Evolutionary conservation across 2,797 vertebrate species (phyloP).

Genomic region (Acrocephalus scirpaceus): DNA sequence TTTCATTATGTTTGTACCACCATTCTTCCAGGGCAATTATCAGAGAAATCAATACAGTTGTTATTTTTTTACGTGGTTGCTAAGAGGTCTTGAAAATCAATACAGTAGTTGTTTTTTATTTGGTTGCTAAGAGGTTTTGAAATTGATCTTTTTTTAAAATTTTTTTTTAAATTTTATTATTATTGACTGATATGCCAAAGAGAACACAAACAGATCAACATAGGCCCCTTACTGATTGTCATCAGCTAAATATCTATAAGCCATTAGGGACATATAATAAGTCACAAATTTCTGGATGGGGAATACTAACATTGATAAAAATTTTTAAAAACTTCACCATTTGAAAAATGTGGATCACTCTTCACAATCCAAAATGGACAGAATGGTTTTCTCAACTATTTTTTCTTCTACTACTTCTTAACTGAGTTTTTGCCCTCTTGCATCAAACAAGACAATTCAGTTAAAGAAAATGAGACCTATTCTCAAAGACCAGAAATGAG

Average conservation of each 20-base stretch:
- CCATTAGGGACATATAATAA: background rate
- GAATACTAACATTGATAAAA: background rate
- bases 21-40: conserved; percentile 47
- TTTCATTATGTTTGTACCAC: conserved; percentile 23
- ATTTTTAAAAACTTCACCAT: background rate
- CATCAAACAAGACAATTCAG: background rate
- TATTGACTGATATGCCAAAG: conserved; percentile 23
- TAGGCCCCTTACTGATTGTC: background rate
- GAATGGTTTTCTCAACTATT: background rate
- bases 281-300: background rate
- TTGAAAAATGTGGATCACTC: background rate
- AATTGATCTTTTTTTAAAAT: background rate
- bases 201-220: conserved; percentile 44
- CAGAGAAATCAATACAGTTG: conserved; percentile 55
- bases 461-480: background rate
- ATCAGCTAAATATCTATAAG: conserved; percentile 42
- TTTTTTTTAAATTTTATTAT: background rate
- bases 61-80: conserved; percentile 54
- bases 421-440: background rate
- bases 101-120: conserved; percentile 47
- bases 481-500: too few species aligned
- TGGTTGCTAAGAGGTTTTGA: conserved; percentile 54
- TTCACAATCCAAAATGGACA: background rate
- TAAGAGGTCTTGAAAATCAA: conserved; percentile 64
- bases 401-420: background rate